Percentiles rank a stretch among this genome's conserved stretches.
Evolutionary conservation across 1,140 invertebrate species (phyloP).

Genomic region (Caenorhabditis briggsae): DNA sequence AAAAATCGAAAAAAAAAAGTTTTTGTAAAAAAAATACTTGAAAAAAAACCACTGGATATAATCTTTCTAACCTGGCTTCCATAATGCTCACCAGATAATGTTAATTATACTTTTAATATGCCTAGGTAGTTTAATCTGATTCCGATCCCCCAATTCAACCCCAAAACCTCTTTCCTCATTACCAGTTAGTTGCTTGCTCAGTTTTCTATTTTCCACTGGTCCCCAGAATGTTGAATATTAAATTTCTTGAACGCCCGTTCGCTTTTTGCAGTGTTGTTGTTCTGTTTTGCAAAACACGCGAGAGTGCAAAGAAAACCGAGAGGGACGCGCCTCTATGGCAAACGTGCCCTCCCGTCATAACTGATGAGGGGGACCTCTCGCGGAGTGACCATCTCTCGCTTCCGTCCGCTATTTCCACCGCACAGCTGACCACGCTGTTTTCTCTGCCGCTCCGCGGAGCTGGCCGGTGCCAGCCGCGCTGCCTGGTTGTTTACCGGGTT

Average conservation of each 20-base stretch:
- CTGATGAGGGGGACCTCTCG: conserved; percentile 20
- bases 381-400: conserved; percentile 33
- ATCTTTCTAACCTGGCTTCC: neutral
- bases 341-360: conserved; percentile 54
- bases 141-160: neutral
- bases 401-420: conserved; percentile 10
- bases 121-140: neutral
- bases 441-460: conserved; percentile 50
- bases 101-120: neutral
- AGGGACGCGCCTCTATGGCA: conserved; percentile 35
- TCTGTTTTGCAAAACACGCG: conserved; percentile 55
- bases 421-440: conserved; percentile 47
- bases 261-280: conserved; percentile 56
- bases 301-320: conserved; percentile 48
- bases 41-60: neutral
- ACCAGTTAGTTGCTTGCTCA: neutral
- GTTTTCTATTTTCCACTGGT: neutral
- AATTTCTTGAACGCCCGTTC: conserved; percentile 50
- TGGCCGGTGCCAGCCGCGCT: conserved; percentile 47
- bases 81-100: neutral
- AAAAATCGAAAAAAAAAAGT: no score
- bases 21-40: no score
- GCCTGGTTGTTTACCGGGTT: conserved; percentile 49
- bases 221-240: conserved; percentile 51
- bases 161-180: neutral